Evolutionary conservation across 2,888 invertebrate genomes (phyloP).

Genomic region (Dryobota labecula): DNA sequence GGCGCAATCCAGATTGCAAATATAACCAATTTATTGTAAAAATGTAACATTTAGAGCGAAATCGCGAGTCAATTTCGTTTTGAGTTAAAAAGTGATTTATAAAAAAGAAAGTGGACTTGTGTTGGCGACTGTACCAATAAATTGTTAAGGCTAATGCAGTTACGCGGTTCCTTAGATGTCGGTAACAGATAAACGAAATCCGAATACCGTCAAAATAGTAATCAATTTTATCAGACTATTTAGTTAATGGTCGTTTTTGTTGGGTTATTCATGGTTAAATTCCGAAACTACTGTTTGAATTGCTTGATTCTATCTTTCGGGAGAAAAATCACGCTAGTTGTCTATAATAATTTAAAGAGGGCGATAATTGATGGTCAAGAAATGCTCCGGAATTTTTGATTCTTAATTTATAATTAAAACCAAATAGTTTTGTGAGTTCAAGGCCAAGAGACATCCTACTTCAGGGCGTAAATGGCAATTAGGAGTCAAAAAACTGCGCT

Average conservation of each 20-base stretch:
- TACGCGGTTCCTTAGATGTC: slow-evolving; percentile 65
- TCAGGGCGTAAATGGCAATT: not conserved
- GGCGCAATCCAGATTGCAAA: slow-evolving; percentile 43
- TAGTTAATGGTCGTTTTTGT: slow-evolving; percentile 53
- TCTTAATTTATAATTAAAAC: slow-evolving; percentile 8
- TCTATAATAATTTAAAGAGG: slow-evolving; percentile 13
- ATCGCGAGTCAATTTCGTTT: slow-evolving; percentile 20
- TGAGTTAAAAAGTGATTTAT: not conserved
- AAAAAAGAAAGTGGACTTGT: slow-evolving; percentile 56
- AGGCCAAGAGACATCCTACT: too few relatives aligned
- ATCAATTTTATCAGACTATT: slow-evolving; percentile 64
- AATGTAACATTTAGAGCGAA: slow-evolving; percentile 29
- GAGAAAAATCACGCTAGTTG: slow-evolving; percentile 50
- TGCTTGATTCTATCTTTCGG: slow-evolving; percentile 41
- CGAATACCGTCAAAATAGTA: slow-evolving; percentile 67
- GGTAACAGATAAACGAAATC: slow-evolving; percentile 63
- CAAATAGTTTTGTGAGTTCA: not conserved
- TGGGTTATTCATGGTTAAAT: slow-evolving; percentile 49
- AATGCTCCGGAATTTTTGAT: not conserved
- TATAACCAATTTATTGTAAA: slow-evolving; percentile 29
- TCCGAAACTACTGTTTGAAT: slow-evolving; percentile 57
- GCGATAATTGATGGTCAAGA: slow-evolving; percentile 8
- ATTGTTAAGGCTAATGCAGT: slow-evolving; percentile 68
- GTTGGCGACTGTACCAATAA: slow-evolving; percentile 70
- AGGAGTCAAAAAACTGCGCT: not conserved